Base-by-base conservation (phyloP, 2,888 invertebrate species). In the Chrysina gloriosa region DNA sequence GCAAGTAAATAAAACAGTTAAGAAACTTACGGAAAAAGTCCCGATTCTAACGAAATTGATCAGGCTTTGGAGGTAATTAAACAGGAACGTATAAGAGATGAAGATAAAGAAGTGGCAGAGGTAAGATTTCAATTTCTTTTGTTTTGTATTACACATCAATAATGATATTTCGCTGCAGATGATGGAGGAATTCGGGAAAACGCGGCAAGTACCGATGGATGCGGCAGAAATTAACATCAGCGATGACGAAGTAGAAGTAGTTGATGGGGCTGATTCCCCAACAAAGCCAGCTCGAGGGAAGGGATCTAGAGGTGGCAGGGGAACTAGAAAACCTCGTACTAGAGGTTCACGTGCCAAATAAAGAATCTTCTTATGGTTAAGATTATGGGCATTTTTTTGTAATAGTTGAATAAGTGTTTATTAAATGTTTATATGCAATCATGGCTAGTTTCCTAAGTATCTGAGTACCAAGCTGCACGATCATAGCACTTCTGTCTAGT, bases 221-320 rank as follows among this genome's bases (percentile, higher is more conserved):
- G 19, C 5, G 16, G 34, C 23, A 2, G 42, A 58, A n/a, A 45
- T 48, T 7, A n/a, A 45, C n/a, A 58, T 23, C 6, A 52, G 48
- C 50, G 64, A 61, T 23, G 67, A 68, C 45, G 63, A 67, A 56
- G 52, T 31, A 7, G 68, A 56, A 16, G 42, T 21, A 29, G 36
- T 54, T 23, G 39, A 25, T 14, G 9, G 7, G 21, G 21, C 29
- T n/a, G 45, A 14, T n/a, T 45, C 63, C 2, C 39, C 52, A n/a
- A 3, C 29, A 19, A 66, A 39, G 36, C 56, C 66, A 27, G 19
- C 63, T 11, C 63, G 69, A 29, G 69, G 67, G 3, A 48, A 69
- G 64, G 76, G 74, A 16, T 74, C 74, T 16, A 69, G 71, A 52
- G 72, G 70, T 63, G 70, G 61, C 14, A 31, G 23, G 34, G 11